Evolutionary conservation across 2,888 invertebrate species (phyloP), one percentile per base, ranked within the genome.

Genomic region (Synanthedon vespiformis): DNA sequence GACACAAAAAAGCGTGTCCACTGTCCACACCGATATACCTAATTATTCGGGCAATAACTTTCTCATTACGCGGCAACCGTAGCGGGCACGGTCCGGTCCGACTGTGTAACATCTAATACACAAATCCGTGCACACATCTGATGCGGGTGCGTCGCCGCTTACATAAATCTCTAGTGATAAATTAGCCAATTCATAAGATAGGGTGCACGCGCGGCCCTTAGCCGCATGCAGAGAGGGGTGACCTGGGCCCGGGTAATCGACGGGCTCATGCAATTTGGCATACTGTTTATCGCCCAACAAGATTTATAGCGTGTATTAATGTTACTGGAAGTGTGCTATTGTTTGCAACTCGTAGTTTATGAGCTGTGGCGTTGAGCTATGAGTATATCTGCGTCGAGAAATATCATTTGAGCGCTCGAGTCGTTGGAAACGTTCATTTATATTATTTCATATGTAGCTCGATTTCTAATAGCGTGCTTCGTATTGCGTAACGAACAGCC

Each of bases 121-220:
- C 13, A n/a, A 60, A 57, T 58, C 53, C 56, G 55, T 60, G 58
- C 61, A 64, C 58, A 64, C 63, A 65, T 54, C 64, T 64, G 67
- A 78, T 77, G 74, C 80, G 76, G 76, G 77, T 61, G 68, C 70
- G 74, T 74, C 74, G 68, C 64, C 72, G 67, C 63, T 64, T 70
- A 72, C 65, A 79, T 78, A 78, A 80, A 79, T 78, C 76, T 77
- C 64, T 57, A 61, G 70, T 73, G 77, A 78, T 79, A 77, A 78
- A 80, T 80, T 78, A 77, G 76, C 71, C 74, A 71, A 79, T 78
- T 77, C 76, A 67, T 70, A 74, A 75, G 76, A 74, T 77, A 72
- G 74, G 74, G 73, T 72, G 72, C 72, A 68, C 70, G 68, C 63
- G 64, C 64, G 57, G 57, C 59, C 65, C 65, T 66, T 58, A 63